Conservation (phyloP, 2,888 invertebrate genomes). For the Brenthis daphne region DNA sequence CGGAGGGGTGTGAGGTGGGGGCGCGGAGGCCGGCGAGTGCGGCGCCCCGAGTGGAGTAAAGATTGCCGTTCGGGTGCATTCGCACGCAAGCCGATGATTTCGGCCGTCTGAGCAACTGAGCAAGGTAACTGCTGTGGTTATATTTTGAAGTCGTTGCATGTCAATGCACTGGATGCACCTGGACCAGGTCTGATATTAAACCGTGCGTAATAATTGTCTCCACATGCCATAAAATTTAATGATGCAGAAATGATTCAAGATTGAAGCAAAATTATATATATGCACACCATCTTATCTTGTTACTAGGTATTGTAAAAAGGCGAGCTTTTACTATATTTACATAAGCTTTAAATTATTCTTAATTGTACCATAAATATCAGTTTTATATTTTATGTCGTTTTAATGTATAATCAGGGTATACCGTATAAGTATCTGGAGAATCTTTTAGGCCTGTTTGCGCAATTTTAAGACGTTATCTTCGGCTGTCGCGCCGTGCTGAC, state of each 20-base stretch:
- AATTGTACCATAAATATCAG: background rate
- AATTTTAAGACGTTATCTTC: conserved; percentile 11
- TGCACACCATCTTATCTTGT: background rate
- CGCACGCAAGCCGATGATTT: conserved; percentile 65
- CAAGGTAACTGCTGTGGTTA: conserved; percentile 59
- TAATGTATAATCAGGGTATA: background rate
- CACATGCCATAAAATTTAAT: conserved; percentile 16
- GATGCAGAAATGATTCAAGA: conserved; percentile 4
- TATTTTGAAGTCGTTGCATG: conserved; percentile 51
- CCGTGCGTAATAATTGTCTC: conserved; percentile 21
- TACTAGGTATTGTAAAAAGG: background rate
- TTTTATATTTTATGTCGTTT: background rate
- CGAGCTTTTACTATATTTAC: background rate
- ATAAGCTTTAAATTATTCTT: background rate
- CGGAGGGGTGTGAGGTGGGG: conserved; percentile 19
- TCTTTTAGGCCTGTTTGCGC: conserved; percentile 1
- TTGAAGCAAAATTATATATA: conserved; percentile 11
- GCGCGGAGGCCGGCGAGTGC: conserved; percentile 34
- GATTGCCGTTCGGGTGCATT: conserved; percentile 71
- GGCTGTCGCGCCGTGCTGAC: conserved; percentile 43
- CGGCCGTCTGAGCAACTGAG: conserved; percentile 48
- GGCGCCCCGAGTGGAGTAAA: conserved; percentile 51
- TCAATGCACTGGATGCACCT: conserved; percentile 49
- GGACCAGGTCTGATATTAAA: conserved; percentile 24
- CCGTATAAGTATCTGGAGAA: background rate